Evolutionary conservation across 2,113 vertebrate genomes (phyloP).

Genomic region (Callipepla squamata): DNA sequence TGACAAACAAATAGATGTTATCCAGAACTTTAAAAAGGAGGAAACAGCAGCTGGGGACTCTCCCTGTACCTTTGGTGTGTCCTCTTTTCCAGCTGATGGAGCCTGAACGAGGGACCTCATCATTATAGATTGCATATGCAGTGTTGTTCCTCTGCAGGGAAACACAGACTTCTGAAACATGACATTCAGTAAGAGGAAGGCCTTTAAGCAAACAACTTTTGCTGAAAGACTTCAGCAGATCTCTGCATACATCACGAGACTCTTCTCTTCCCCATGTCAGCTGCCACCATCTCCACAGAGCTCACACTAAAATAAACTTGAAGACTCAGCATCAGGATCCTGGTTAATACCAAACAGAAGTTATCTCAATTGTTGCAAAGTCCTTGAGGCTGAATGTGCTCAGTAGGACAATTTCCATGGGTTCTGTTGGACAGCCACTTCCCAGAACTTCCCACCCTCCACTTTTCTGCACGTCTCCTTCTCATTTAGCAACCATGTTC

Average conservation of each 20-base stretch:
- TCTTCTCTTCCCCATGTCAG: neutral
- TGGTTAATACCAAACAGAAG: neutral
- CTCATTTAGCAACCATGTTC: neutral
- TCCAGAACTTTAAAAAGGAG: neutral
- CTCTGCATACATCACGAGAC: neutral
- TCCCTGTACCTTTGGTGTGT: conserved; percentile 89
- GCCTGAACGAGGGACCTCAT: conserved; percentile 79
- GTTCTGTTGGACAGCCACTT: neutral
- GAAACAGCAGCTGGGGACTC: neutral
- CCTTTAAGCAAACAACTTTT: neutral
- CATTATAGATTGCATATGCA: conserved; percentile 89
- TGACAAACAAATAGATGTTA: neutral
- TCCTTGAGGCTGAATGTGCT: neutral
- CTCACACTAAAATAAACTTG: neutral
- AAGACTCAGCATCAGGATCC: neutral
- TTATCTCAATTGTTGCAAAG: neutral
- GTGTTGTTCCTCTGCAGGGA: conserved; percentile 75
- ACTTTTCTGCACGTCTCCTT: neutral
- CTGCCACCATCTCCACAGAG: neutral
- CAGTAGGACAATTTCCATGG: neutral
- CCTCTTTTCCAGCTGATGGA: conserved; percentile 77
- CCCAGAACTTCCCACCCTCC: neutral
- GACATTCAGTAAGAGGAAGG: neutral
- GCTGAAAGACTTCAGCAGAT: neutral
- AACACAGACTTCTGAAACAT: conserved; percentile 35